A percentile compares a stretch with the other conserved stretches of the same genome.
Conservation (phyloP, 1,140 invertebrate genomes). For the roundworm (Caenorhabditis elegans) region DNA sequence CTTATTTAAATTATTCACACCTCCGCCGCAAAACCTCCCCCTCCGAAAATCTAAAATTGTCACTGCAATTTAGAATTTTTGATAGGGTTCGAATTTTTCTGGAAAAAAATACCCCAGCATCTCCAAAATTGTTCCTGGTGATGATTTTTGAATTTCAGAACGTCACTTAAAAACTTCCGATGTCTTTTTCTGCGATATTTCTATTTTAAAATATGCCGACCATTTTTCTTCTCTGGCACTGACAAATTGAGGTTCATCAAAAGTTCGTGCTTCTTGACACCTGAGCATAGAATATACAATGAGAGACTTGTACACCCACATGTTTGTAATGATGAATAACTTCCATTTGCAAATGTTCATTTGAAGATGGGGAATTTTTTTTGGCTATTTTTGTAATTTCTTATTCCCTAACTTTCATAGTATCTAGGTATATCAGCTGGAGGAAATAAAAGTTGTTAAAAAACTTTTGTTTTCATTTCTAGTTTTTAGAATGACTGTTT, state of each 20-base stretch:
- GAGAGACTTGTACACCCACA: neutral
- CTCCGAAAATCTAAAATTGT: neutral
- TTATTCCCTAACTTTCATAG: too few relatives aligned
- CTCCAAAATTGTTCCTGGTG: too few relatives aligned
- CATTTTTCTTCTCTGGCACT: neutral
- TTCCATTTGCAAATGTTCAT: neutral
- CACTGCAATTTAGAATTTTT: neutral
- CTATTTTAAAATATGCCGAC: neutral
- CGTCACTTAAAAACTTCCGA: neutral
- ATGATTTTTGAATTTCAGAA: neutral
- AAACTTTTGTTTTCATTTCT: too few relatives aligned
- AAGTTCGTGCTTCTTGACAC: slow-evolving; percentile 7
- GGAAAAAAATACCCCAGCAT: too few relatives aligned
- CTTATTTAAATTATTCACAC: too few relatives aligned
- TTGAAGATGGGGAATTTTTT: too few relatives aligned
- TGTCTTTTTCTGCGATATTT: neutral
- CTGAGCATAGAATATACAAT: neutral
- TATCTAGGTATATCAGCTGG: too few relatives aligned
- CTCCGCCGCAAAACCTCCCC: neutral
- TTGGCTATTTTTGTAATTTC: too few relatives aligned
- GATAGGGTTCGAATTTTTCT: neutral
- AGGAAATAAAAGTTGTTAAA: too few relatives aligned
- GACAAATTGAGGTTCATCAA: neutral
- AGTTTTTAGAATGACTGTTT: too few relatives aligned
- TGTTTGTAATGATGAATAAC: neutral